Evolutionary conservation across 2,113 vertebrate genomes (phyloP).

Genomic region (Brachionichthys hirsutus): DNA sequence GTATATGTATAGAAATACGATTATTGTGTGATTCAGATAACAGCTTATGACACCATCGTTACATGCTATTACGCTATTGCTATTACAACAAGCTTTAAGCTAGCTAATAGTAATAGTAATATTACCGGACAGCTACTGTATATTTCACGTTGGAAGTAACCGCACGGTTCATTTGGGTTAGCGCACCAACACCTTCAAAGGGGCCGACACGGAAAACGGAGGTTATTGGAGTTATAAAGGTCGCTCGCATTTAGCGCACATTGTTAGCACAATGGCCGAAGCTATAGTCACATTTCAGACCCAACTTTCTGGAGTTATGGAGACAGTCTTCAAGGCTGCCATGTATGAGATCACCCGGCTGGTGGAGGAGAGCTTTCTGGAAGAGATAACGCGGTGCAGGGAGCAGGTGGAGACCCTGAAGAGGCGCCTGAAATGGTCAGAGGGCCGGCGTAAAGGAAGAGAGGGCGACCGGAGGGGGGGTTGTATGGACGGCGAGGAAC

Average conservation of each 20-base stretch:
- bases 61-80: not conserved
- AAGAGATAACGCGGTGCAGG: constrained; percentile 73
- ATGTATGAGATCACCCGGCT: constrained; percentile 80
- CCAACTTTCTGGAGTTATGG: constrained; percentile 81
- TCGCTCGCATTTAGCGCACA: not conserved
- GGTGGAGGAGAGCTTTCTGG: constrained; percentile 78
- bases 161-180: not conserved
- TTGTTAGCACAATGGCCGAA: constrained; percentile 61
- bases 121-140: too few relatives aligned
- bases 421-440: constrained; percentile 70
- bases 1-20: too few relatives aligned
- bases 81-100: constrained; percentile 1
- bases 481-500: constrained; percentile 29
- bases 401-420: constrained; percentile 76
- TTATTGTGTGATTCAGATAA: not conserved
- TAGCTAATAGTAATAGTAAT: constrained; percentile 18
- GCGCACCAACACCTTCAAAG: not conserved
- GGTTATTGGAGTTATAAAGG: not conserved
- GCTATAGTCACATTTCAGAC: constrained; percentile 74
- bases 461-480: constrained; percentile 50
- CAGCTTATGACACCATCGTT: not conserved
- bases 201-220: not conserved
- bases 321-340: constrained; percentile 81
- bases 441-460: constrained; percentile 58
- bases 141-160: not conserved